These are phyloP conservation scores for Pseudorhiza aurosa DNA, from an alignment of 30 jellyfish, hydroid and myxozoan genomes.

Conservation along the genomic window DNA sequence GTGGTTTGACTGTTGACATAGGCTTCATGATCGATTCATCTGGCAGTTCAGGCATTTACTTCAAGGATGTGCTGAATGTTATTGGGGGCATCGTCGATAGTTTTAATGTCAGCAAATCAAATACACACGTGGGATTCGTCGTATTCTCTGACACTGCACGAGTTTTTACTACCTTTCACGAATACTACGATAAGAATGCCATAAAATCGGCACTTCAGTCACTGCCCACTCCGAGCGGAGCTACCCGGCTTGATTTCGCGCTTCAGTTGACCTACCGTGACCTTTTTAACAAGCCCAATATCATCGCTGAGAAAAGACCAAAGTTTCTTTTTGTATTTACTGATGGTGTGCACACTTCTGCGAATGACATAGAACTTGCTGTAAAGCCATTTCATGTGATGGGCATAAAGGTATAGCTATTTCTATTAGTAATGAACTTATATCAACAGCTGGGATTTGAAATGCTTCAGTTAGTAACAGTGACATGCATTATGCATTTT, in stretches of 20 bases:
- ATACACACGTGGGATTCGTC: constrained; percentile 79
- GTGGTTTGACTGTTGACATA: constrained; percentile 53
- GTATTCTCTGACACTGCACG: constrained; percentile 66
- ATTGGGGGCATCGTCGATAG: constrained; percentile 50
- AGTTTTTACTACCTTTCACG: constrained; percentile 36
- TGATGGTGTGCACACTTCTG: constrained; percentile 74
- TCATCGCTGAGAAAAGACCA: constrained; percentile 40
- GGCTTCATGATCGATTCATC: constrained; percentile 87
- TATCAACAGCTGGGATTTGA: no score
- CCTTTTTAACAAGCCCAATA: constrained; percentile 27
- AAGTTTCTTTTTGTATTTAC: constrained; percentile 65
- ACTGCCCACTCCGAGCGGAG: constrained; percentile 82
- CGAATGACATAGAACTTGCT: constrained; percentile 47
- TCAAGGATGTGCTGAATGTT: constrained; percentile 39
- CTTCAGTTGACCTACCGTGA: constrained; percentile 62
- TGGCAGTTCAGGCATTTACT: constrained; percentile 77
- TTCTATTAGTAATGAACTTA: no score
- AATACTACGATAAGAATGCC: constrained; percentile 19
- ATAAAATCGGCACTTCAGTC: constrained; percentile 50
- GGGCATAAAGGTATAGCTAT: constrained; percentile 85
- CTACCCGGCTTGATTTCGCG: constrained; percentile 77
- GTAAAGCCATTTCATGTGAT: constrained; percentile 48
- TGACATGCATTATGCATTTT: no score
- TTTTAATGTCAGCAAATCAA: constrained; percentile 30
- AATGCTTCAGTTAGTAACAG: no score